These are phyloP conservation scores for Pogonus chalceus DNA, from an alignment of 1,140 invertebrate species.

Conservation along the genomic window DNA sequence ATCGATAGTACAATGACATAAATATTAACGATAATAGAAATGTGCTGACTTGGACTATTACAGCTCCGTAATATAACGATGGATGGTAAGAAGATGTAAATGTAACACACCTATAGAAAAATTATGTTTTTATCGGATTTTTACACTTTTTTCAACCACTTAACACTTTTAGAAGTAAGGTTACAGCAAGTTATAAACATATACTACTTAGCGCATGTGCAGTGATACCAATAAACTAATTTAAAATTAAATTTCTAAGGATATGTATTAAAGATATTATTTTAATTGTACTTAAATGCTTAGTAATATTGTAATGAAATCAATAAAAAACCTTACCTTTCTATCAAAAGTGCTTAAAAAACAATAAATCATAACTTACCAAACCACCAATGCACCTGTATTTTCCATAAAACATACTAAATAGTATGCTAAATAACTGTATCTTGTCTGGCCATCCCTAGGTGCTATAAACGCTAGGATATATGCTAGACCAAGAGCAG, in stretches of 20 bases:
- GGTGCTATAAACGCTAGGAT: constrained; percentile 38
- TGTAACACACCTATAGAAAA: constrained; percentile 29
- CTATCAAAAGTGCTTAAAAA: background rate
- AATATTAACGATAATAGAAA: constrained; percentile 39
- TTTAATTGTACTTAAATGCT: background rate
- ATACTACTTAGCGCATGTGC: too few species aligned
- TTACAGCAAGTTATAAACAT: background rate
- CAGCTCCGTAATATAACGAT: constrained; percentile 33
- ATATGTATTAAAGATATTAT: background rate
- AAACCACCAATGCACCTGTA: constrained; percentile 37
- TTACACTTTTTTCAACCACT: background rate
- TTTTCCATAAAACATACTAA: constrained; percentile 41
- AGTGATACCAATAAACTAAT: background rate
- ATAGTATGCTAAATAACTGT: constrained; percentile 39
- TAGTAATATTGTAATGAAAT: too few species aligned
- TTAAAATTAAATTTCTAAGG: background rate
- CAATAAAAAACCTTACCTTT: background rate
- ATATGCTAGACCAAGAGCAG: constrained; percentile 37
- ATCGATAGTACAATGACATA: constrained; percentile 39
- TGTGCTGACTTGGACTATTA: constrained; percentile 28
- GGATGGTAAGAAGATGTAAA: constrained; percentile 31
- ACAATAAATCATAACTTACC: constrained; percentile 27
- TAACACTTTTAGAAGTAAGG: background rate
- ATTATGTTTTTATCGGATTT: constrained; percentile 8
- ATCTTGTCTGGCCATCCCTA: constrained; percentile 38